phyloP scores from a whole-genome alignment of 1,140 invertebrate genomes.

The Vanessa atalanta region DNA sequence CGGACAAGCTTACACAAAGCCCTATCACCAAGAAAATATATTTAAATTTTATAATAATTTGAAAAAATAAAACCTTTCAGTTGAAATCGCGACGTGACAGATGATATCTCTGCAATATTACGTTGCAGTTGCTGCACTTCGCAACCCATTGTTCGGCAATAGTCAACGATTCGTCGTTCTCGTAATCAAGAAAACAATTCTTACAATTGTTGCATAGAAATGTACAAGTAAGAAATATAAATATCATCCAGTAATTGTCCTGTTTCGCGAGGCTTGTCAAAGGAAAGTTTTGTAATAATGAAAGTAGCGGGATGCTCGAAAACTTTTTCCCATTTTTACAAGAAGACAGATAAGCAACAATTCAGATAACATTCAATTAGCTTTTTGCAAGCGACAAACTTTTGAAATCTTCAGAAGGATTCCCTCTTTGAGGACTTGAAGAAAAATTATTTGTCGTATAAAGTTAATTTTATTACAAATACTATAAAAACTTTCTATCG shows the following conservation, averaged over 20 bases:
- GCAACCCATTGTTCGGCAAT: background rate
- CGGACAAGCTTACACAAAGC: too few species aligned
- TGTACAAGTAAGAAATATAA: constrained; percentile 20
- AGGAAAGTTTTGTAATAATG: constrained; percentile 66
- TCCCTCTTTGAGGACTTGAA: constrained; percentile 19
- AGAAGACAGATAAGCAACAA: constrained; percentile 53
- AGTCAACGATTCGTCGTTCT: background rate
- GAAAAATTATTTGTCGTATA: constrained; percentile 19
- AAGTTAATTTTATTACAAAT: constrained; percentile 2
- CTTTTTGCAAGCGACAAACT: constrained; percentile 56
- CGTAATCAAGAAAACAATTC: constrained; percentile 13
- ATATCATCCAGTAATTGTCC: constrained; percentile 56
- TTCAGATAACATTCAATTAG: constrained; percentile 70
- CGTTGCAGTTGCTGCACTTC: background rate
- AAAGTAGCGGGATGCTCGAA: constrained; percentile 52
- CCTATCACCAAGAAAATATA: too few species aligned
- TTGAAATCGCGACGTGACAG: background rate
- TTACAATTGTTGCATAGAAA: constrained; percentile 15
- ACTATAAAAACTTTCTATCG: background rate
- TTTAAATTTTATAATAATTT: background rate
- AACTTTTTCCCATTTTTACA: constrained; percentile 51
- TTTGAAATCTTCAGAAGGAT: constrained; percentile 39
- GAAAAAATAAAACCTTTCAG: background rate
- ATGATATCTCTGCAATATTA: background rate
- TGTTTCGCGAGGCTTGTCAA: constrained; percentile 53